A percentile compares a stretch with the other conserved stretches of the same genome.
Evolutionary conservation across 2,113 vertebrate species (phyloP).

Genomic region (Galemys pyrenaicus): DNA sequence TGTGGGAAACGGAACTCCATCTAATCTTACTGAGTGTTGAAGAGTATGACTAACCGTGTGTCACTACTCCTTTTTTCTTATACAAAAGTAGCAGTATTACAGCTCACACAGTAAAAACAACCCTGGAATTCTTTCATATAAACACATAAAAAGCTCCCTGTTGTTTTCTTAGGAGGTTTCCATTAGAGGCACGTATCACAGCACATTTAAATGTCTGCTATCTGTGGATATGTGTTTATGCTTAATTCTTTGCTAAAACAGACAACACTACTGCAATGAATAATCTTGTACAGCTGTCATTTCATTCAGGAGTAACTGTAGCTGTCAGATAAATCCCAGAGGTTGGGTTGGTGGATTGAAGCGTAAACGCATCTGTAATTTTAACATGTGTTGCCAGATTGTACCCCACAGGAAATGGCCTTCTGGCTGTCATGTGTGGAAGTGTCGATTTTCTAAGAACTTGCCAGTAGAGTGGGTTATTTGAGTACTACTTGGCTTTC

Average conservation of each 20-base stretch:
- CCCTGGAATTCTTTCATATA: neutral
- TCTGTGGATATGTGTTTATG: neutral
- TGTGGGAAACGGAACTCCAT: conserved; percentile 9
- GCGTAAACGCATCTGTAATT: neutral
- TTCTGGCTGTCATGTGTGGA: neutral
- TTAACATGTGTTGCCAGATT: neutral
- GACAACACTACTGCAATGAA: neutral
- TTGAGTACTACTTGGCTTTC: neutral
- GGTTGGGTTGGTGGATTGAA: neutral
- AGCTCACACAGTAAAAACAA: neutral
- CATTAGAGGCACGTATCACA: neutral
- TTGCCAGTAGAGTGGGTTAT: neutral
- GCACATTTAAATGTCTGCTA: neutral
- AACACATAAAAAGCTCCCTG: neutral
- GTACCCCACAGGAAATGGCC: neutral
- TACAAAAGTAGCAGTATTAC: neutral
- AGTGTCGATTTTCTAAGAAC: neutral
- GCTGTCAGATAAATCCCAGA: neutral
- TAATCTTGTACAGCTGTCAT: neutral
- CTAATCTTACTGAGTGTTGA: neutral
- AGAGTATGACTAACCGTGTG: neutral
- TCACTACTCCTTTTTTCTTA: neutral
- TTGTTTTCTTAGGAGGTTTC: neutral
- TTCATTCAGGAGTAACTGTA: neutral
- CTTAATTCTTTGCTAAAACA: neutral